A percentile compares a stretch with the other conserved stretches of the same genome.
phyloP scores from a whole-genome alignment of 2,113 vertebrate species.

The Oreocharis arfaki region DNA sequence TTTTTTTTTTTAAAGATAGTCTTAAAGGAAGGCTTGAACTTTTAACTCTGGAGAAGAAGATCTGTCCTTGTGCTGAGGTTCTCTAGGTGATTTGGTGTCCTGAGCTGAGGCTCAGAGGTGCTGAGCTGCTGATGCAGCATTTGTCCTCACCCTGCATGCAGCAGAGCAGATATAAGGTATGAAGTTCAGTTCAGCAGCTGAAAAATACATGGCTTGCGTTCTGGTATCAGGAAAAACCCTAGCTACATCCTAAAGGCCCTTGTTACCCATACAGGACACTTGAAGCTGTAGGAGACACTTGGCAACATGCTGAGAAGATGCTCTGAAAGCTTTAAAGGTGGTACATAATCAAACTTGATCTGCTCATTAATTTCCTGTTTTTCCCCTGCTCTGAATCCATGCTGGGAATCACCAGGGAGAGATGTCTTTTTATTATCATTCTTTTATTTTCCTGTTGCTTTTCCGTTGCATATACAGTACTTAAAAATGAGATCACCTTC shows the following conservation, averaged over 20 bases:
- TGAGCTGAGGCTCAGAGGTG: neutral
- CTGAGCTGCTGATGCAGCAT: neutral
- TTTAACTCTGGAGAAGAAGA: neutral
- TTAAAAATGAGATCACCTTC: slow-evolving; percentile 63
- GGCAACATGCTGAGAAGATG: neutral
- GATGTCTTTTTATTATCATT: neutral
- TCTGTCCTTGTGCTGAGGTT: neutral
- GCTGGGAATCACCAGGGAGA: neutral
- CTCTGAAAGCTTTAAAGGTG: neutral
- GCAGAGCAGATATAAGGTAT: neutral
- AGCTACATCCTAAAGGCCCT: neutral
- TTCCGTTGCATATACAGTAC: slow-evolving; percentile 25
- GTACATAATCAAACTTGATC: neutral
- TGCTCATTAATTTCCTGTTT: neutral
- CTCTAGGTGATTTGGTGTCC: neutral
- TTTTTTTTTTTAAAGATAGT: neutral
- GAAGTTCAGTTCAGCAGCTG: neutral
- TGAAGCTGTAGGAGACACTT: neutral
- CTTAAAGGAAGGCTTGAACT: neutral
- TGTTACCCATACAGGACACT: neutral
- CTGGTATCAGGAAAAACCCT: neutral
- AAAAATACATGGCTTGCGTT: neutral
- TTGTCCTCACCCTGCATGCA: neutral
- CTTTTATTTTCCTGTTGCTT: slow-evolving; percentile 64
- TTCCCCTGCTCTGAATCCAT: neutral